Percentiles rank a stretch among this genome's conserved stretches.
Evolutionary conservation across 2,888 invertebrate genomes (phyloP).

Genomic region (Melieria omissa): DNA sequence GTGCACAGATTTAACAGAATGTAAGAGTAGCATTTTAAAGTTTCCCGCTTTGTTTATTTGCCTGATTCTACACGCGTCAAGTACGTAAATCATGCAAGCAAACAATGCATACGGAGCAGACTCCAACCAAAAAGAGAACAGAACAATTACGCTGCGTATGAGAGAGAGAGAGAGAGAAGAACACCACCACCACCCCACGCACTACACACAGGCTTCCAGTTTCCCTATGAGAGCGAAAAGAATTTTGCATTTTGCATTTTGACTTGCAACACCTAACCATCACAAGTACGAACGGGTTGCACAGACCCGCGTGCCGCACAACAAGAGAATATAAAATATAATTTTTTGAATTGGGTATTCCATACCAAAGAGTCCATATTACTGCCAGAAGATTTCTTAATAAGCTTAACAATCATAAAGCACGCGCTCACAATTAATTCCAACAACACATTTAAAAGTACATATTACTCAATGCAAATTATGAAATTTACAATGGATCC

Average conservation of each 20-base stretch:
- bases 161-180: conserved; percentile 8
- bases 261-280: not conserved
- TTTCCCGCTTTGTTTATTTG: conserved; percentile 63
- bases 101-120: conserved; percentile 55
- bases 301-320: not conserved
- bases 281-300: not conserved
- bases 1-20: conserved; percentile 65
- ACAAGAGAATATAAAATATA: conserved; percentile 14
- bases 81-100: conserved; percentile 57
- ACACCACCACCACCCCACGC: conserved; percentile 12
- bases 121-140: conserved; percentile 34
- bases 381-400: conserved; percentile 67
- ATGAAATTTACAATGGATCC: not conserved
- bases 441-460: conserved; percentile 21
- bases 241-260: conserved; percentile 15
- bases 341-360: conserved; percentile 57
- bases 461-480: not conserved
- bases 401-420: conserved; percentile 55
- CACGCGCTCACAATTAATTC: conserved; percentile 40
- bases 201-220: conserved; percentile 35
- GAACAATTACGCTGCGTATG: conserved; percentile 5
- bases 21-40: conserved; percentile 66
- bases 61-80: conserved; percentile 55
- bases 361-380: conserved; percentile 67
- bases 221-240: conserved; percentile 5